A percentile compares a stretch with the other conserved stretches of the same genome.
These are phyloP conservation scores for Gobiocypris rarus DNA, from an alignment of 2,113 vertebrate species.

Conservation along the genomic window DNA sequence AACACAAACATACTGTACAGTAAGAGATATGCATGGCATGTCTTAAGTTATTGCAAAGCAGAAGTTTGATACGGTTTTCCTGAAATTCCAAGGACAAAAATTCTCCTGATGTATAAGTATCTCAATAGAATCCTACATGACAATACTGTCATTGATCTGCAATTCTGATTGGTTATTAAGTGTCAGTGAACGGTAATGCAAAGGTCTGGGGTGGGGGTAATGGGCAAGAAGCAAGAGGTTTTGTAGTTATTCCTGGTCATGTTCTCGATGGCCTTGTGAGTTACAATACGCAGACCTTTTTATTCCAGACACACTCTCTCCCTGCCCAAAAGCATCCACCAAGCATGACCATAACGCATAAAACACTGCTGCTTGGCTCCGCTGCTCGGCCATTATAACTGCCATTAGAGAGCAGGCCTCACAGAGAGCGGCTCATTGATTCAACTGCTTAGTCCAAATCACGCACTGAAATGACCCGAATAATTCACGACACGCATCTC, in stretches of 20 bases:
- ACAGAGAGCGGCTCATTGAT: constrained; percentile 45
- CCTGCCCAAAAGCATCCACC: constrained; percentile 67
- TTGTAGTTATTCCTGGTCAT: constrained; percentile 78
- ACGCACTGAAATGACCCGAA: constrained; percentile 62
- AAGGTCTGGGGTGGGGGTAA: constrained; percentile 12
- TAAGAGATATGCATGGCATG: constrained; percentile 7
- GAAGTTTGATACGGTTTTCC: neutral
- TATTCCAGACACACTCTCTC: constrained; percentile 74
- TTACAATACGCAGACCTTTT: constrained; percentile 62
- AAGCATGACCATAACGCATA: constrained; percentile 71
- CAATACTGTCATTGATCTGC: neutral
- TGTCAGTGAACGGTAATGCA: neutral
- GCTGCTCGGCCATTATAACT: constrained; percentile 45
- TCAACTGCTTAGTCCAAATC: constrained; percentile 69
- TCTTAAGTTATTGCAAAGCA: neutral
- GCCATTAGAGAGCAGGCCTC: constrained; percentile 53
- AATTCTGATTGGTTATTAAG: neutral
- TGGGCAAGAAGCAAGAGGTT: constrained; percentile 2
- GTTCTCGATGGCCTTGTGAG: constrained; percentile 60
- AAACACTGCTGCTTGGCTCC: constrained; percentile 60
- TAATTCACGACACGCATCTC: constrained; percentile 45
- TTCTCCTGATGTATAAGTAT: neutral
- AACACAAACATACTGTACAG: neutral
- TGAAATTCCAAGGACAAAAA: neutral
- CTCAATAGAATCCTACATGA: neutral